phyloP scores from a whole-genome alignment of 2,888 invertebrate genomes.

The Griposia aprilina region DNA sequence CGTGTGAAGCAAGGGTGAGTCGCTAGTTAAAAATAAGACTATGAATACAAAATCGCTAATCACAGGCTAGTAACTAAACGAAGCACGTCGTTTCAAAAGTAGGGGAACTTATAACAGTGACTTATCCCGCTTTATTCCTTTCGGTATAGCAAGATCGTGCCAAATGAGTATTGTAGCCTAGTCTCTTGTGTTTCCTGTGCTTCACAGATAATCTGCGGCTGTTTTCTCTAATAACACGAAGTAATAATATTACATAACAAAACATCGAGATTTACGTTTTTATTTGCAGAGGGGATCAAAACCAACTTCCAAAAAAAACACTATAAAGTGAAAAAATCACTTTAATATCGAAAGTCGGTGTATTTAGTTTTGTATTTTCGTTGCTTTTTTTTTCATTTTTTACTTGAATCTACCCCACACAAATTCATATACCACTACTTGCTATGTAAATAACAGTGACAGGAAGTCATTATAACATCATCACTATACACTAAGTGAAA shows the following conservation, averaged over 20 bases:
- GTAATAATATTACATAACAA: slow-evolving; percentile 1
- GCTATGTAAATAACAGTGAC: too few relatives aligned
- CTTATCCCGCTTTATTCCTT: slow-evolving; percentile 74
- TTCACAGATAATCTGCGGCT: slow-evolving; percentile 47
- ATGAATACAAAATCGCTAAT: background rate
- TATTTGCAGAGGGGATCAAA: background rate
- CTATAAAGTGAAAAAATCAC: too few relatives aligned
- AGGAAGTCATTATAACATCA: too few relatives aligned
- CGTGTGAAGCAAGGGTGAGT: too few relatives aligned
- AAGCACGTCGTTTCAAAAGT: slow-evolving; percentile 71
- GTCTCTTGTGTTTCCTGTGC: slow-evolving; percentile 38
- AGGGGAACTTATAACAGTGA: slow-evolving; percentile 77
- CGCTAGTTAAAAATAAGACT: too few relatives aligned
- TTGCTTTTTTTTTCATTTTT: too few relatives aligned
- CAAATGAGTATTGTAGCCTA: slow-evolving; percentile 74
- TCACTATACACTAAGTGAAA: too few relatives aligned
- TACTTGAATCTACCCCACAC: too few relatives aligned
- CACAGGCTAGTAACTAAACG: slow-evolving; percentile 34
- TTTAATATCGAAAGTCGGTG: too few relatives aligned
- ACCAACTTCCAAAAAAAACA: too few relatives aligned
- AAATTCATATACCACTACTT: too few relatives aligned
- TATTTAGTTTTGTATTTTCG: too few relatives aligned
- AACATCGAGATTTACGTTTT: background rate
- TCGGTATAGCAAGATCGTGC: slow-evolving; percentile 69
- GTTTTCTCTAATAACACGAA: slow-evolving; percentile 1